Evolutionary conservation across 1,140 invertebrate species (phyloP).

Genomic region (Aphelinus atriplicis): DNA sequence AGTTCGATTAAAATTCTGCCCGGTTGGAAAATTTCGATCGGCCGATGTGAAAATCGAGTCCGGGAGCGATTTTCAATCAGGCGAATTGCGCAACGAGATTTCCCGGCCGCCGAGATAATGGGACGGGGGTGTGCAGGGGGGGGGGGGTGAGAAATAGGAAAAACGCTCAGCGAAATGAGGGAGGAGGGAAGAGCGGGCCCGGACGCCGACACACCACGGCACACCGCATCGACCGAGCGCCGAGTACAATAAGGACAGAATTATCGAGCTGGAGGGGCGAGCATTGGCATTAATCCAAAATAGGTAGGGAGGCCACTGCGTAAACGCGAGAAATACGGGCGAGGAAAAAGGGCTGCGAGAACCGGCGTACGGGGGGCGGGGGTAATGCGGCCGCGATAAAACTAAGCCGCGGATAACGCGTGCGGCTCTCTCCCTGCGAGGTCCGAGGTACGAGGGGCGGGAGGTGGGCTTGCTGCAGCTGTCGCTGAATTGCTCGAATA

Average conservation of each 20-base stretch:
- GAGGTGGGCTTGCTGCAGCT: constrained; percentile 48
- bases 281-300: constrained; percentile 59
- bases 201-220: no score
- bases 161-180: constrained; percentile 14
- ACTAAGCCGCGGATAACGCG: constrained; percentile 57
- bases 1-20: no score
- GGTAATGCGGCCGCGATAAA: constrained; percentile 59
- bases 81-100: constrained; percentile 13
- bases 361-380: constrained; percentile 20
- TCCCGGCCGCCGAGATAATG: no score
- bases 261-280: constrained; percentile 32
- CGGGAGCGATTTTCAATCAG: neutral
- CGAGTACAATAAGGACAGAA: constrained; percentile 18
- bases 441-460: constrained; percentile 8
- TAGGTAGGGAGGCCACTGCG: constrained; percentile 43
- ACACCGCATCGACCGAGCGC: no score
- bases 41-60: no score
- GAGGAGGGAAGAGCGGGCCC: neutral
- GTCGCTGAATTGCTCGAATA: constrained; percentile 61
- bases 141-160: constrained; percentile 17
- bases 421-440: neutral
- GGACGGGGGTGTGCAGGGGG: no score
- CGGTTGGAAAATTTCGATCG: no score
- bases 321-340: constrained; percentile 27
- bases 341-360: constrained; percentile 14